Evolutionary conservation across 2,113 vertebrate species (phyloP).

Genomic region (Amazona guildingii): DNA sequence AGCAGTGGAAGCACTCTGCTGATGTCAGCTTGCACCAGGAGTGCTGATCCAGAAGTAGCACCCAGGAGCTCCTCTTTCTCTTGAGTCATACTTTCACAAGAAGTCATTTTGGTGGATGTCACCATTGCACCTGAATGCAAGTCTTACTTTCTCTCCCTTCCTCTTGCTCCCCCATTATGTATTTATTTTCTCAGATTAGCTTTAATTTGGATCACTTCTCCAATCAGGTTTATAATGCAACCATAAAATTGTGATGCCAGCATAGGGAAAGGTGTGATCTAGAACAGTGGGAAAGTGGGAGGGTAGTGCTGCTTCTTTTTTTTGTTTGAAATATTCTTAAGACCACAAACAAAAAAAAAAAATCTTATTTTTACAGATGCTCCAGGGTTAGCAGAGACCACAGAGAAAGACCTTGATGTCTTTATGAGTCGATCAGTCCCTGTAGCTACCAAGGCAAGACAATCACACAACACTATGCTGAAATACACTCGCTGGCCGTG

Average conservation of each 20-base stretch:
- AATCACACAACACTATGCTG: conserved; percentile 81
- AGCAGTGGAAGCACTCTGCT: background rate
- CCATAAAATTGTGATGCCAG: background rate
- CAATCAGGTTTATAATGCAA: background rate
- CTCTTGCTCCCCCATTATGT: background rate
- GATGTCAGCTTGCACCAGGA: background rate
- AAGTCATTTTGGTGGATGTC: background rate
- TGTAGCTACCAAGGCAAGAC: conserved; percentile 82
- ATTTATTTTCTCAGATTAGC: background rate
- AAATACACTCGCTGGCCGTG: conserved; percentile 82
- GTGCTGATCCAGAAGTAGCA: background rate
- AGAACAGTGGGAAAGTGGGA: background rate
- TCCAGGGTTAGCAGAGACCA: conserved; percentile 77
- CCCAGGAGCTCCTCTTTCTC: background rate
- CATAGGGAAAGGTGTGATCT: background rate
- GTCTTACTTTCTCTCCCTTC: background rate
- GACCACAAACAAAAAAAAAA: background rate
- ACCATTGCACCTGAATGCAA: background rate
- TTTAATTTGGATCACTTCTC: background rate
- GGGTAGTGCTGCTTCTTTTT: background rate
- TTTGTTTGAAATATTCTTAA: background rate
- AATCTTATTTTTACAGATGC: conserved; percentile 76
- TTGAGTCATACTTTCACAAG: background rate
- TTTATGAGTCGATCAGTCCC: conserved; percentile 85
- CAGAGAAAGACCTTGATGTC: conserved; percentile 71